phyloP scores from a whole-genome alignment of 2,113 vertebrate species.

The Parus major region DNA sequence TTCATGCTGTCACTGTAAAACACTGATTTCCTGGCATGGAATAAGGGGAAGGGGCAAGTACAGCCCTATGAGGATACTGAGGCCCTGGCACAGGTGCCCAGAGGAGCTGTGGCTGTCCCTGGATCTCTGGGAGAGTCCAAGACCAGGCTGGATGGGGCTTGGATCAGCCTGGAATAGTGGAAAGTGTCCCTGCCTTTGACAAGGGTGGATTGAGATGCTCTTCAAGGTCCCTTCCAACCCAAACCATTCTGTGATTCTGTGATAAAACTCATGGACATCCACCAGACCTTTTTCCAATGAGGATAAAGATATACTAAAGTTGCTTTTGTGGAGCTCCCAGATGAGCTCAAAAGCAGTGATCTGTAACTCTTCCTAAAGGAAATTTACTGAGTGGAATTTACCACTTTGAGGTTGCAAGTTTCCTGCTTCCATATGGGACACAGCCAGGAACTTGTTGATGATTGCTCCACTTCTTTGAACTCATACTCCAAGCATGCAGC shows the following conservation, averaged over 20 bases:
- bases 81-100: background rate
- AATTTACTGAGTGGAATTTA: background rate
- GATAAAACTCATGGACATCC: background rate
- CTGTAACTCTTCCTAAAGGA: background rate
- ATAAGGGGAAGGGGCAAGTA: background rate
- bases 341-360: background rate
- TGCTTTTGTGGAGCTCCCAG: background rate
- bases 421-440: background rate
- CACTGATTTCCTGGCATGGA: background rate
- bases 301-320: background rate
- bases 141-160: rapidly evolving
- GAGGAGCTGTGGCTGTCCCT: background rate
- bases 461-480: background rate
- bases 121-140: background rate
- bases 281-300: background rate
- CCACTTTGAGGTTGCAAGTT: background rate
- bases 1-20: background rate
- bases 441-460: background rate
- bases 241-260: background rate
- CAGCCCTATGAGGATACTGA: background rate
- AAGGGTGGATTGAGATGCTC: rapidly evolving
- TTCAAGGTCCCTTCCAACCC: background rate
- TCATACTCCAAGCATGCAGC: background rate
- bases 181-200: background rate
- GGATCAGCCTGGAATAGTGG: rapidly evolving